Base-by-base conservation (phyloP, 92 coral and sea anemone species). In the Paragorgia papillata region DNA sequence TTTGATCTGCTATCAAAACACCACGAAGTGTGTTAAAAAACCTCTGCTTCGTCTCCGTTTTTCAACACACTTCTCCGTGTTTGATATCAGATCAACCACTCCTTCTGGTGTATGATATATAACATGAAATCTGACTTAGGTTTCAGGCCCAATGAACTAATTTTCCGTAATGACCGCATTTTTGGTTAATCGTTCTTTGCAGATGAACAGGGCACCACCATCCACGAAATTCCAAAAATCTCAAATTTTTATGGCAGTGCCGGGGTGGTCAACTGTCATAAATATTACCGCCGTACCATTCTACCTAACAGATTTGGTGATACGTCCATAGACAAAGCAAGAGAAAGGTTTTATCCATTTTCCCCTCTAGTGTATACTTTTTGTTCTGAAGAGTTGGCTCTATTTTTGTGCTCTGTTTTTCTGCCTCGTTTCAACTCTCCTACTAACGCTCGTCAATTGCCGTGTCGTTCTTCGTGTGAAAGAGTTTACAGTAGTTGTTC, bases 281-380 rank as follows among this genome's bases (percentile, higher is more conserved):
- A 55, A 7, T 30, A 30, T 26, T 71, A 71, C 78, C 30, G 28
- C 7, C 20, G 30, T 9, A 37, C 78, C 35, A 9, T 39, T 3
- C 19, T 71, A 55, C 78, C 78, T 0, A 71, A 71, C 50, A 30
- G 32, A 55, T 55, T 49, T 15, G 78, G 64, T 8, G 78, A 71
- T 55, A 49, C 27, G 17, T 19, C 49, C 19, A 15, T 53, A 9
- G 64, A 9, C 18, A 37, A 32, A 10, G 78, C 64, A 7, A 71
- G n/a, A 39, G 15, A 1, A 8, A 28, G 44, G 32, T 26, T 71
- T 18, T 7, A 9, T 17, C 18, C 63, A 1, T 71, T 71, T 21
- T 71, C 13, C 20, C 78, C 78, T 17, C 41, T 71, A 21, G 63
- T 71, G 26, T n/a, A 71, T 6, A 71, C 78, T 3, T 35, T 55